A percentile compares a stretch with the other conserved stretches of the same genome.
phyloP scores from a whole-genome alignment of 2,113 vertebrate genomes.

The Sterrhoptilus dennistouni region DNA sequence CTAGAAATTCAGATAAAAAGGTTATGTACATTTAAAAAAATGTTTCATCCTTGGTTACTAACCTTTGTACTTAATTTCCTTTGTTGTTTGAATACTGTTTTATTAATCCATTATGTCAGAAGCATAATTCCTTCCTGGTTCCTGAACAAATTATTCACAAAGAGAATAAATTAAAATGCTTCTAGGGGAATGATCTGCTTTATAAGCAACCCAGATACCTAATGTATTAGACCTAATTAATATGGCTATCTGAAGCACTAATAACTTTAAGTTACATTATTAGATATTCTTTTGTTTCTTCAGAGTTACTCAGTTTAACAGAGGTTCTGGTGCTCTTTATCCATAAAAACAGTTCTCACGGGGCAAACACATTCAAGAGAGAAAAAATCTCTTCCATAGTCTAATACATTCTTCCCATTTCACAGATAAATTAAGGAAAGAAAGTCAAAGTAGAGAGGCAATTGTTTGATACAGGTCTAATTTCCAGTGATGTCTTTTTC shows the following conservation, averaged over 20 bases:
- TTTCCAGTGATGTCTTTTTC: not conserved
- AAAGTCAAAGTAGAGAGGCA: not conserved
- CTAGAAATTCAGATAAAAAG: not conserved
- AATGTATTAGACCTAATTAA: slow-evolving; percentile 28
- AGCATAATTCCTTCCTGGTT: slow-evolving; percentile 29
- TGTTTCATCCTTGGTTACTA: not conserved
- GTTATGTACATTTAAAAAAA: not conserved
- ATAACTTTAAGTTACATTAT: not conserved
- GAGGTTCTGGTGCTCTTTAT: not conserved
- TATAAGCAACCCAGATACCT: slow-evolving; percentile 25
- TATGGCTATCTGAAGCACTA: not conserved
- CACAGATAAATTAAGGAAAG: slow-evolving; percentile 8
- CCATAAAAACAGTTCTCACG: not conserved
- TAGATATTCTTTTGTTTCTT: slow-evolving; percentile 12
- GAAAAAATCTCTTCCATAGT: not conserved
- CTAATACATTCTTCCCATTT: not conserved
- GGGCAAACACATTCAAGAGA: not conserved
- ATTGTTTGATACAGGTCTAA: not conserved
- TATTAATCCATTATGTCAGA: slow-evolving; percentile 35
- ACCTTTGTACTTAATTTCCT: not conserved
- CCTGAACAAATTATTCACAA: slow-evolving; percentile 55
- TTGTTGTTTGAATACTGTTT: slow-evolving; percentile 40
- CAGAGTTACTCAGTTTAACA: not conserved
- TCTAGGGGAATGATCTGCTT: not conserved
- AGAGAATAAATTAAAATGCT: slow-evolving; percentile 49